These are phyloP conservation scores for Papilio gigon DNA, from an alignment of 2,888 invertebrate species.

Conservation along the genomic window DNA sequence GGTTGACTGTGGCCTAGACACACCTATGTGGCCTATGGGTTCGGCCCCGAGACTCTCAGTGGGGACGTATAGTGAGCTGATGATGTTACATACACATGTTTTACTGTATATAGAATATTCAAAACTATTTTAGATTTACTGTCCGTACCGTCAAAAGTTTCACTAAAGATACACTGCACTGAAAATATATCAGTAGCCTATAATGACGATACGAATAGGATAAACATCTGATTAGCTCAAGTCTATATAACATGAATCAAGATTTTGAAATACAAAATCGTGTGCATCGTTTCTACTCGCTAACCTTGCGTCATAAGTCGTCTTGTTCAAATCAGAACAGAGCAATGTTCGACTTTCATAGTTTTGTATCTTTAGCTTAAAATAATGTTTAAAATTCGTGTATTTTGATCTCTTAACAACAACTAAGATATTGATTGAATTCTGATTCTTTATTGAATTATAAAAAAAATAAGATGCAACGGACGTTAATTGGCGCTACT, in stretches of 20 bases:
- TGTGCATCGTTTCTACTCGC: not conserved
- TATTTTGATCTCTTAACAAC: not conserved
- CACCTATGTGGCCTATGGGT: too few relatives aligned
- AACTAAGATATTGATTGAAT: not conserved
- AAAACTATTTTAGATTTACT: not conserved
- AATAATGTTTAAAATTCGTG: not conserved
- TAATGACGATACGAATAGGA: not conserved
- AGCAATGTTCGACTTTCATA: not conserved
- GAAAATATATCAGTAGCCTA: not conserved
- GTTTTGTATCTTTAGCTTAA: not conserved
- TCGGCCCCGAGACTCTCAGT: too few relatives aligned
- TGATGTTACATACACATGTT: too few relatives aligned
- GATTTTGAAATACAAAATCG: constrained; percentile 13
- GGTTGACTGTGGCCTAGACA: too few relatives aligned
- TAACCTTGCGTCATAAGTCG: not conserved
- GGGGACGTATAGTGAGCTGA: too few relatives aligned
- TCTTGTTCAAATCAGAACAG: not conserved
- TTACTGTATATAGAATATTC: not conserved
- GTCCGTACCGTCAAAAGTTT: not conserved
- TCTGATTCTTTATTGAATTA: not conserved
- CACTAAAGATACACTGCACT: not conserved
- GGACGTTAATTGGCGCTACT: constrained; percentile 77
- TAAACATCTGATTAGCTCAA: not conserved
- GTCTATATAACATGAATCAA: not conserved
- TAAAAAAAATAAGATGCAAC: constrained; percentile 61